These are phyloP conservation scores for Neomonachus schauinslandi DNA, from an alignment of 2,113 vertebrate genomes.

Conservation along the genomic window DNA sequence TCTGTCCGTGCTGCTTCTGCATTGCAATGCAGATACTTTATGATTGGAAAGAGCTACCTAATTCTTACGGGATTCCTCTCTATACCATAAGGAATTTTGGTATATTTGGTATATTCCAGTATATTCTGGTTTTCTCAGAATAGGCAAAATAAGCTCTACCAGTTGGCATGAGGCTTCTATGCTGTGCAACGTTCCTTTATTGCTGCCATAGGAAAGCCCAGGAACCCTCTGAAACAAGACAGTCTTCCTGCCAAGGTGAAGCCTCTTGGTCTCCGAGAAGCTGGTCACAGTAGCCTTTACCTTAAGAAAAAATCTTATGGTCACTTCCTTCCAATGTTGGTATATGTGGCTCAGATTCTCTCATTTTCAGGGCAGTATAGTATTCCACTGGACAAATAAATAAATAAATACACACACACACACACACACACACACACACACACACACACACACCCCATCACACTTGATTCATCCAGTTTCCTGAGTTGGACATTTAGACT, in stretches of 20 bases:
- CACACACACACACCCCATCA: background rate
- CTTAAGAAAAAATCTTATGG: background rate
- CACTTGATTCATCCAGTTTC: background rate
- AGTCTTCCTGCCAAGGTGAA: background rate
- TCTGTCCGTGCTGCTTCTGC: background rate
- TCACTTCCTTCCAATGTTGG: background rate
- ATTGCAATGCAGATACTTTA: background rate
- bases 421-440: too few relatives aligned
- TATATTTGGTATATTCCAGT: background rate
- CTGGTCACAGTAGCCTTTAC: background rate
- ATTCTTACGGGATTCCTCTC: background rate
- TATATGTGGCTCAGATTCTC: too few relatives aligned
- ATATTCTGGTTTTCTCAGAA: background rate
- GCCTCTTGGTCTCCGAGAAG: background rate
- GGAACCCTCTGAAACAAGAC: background rate
- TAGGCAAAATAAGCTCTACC: background rate
- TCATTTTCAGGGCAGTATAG: background rate
- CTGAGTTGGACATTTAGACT: background rate
- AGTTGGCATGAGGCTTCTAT: background rate
- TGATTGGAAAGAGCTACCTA: background rate
- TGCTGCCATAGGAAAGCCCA: background rate
- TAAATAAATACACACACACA: too few relatives aligned
- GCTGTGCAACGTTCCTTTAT: background rate
- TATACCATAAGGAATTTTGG: background rate
- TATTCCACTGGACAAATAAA: background rate